Conservation (phyloP, 2,113 vertebrate species). For the Indri indri region DNA sequence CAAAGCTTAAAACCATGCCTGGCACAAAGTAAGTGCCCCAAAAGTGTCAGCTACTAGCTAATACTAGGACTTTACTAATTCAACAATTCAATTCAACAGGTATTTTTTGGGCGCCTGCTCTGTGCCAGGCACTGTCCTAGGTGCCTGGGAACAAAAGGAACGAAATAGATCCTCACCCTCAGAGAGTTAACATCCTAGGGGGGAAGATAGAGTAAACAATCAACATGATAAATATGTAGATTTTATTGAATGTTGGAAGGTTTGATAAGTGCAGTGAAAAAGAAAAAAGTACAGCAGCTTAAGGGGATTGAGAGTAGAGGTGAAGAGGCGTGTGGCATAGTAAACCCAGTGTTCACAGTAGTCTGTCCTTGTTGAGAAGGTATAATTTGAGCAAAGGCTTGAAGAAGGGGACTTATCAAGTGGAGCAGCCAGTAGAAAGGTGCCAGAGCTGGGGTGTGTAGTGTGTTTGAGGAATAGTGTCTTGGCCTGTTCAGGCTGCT, state of each 20-base stretch:
- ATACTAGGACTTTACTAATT: background rate
- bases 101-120: background rate
- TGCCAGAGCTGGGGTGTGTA: background rate
- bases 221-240: background rate
- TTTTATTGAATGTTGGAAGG: background rate
- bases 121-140: background rate
- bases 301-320: background rate
- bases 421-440: background rate
- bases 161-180: background rate
- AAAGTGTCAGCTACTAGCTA: background rate
- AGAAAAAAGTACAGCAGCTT: background rate
- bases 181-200: background rate
- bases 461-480: background rate
- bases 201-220: background rate
- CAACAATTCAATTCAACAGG: background rate
- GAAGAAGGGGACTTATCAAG: background rate
- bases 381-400: background rate
- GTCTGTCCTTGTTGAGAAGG: background rate
- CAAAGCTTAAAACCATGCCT: background rate
- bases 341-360: no score
- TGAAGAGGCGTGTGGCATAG: background rate
- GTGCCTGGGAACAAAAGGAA: background rate
- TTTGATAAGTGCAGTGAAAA: background rate
- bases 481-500: background rate
- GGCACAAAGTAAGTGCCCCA: background rate